Percentiles rank a stretch among this genome's conserved stretches.
Conservation (phyloP, 2,797 vertebrate species). For the Distichodus sexfasciatus region DNA sequence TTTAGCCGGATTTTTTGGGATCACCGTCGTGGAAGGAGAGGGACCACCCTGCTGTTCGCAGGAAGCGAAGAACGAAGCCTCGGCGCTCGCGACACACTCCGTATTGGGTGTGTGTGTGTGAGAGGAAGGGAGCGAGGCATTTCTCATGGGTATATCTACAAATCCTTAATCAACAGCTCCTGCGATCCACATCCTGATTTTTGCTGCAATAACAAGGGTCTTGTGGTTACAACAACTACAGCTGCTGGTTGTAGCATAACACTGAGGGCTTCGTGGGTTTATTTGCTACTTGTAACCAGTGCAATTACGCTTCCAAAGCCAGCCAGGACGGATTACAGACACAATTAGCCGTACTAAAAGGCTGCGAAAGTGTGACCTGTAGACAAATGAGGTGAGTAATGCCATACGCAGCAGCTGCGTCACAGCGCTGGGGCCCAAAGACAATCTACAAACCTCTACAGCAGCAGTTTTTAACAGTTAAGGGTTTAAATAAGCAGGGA, state of each 20-base stretch:
- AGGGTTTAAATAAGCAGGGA: too few relatives aligned
- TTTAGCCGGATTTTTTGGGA: conserved; percentile 33
- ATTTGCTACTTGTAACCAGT: not conserved
- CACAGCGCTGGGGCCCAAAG: too few relatives aligned
- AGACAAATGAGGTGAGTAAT: too few relatives aligned
- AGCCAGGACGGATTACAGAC: too few relatives aligned
- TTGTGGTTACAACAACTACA: not conserved
- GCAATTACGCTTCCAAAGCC: not conserved
- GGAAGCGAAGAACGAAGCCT: too few relatives aligned
- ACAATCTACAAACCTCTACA: too few relatives aligned
- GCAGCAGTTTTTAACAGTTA: too few relatives aligned
- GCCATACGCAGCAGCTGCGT: too few relatives aligned
- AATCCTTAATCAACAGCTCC: conserved; percentile 23
- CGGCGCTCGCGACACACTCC: too few relatives aligned
- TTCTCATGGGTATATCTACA: conserved; percentile 21
- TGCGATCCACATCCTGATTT: not conserved
- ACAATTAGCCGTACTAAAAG: not conserved
- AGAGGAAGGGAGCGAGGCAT: not conserved
- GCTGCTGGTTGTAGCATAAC: too few relatives aligned
- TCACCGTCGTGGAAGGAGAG: conserved; percentile 27
- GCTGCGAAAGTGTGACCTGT: too few relatives aligned
- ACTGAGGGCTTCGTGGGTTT: not conserved
- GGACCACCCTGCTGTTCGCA: conserved; percentile 33
- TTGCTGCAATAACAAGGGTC: conserved; percentile 23
- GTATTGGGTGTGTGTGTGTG: not conserved